Conservation (phyloP, 2,113 vertebrate species). For the Cyrtonyx montezumae region DNA sequence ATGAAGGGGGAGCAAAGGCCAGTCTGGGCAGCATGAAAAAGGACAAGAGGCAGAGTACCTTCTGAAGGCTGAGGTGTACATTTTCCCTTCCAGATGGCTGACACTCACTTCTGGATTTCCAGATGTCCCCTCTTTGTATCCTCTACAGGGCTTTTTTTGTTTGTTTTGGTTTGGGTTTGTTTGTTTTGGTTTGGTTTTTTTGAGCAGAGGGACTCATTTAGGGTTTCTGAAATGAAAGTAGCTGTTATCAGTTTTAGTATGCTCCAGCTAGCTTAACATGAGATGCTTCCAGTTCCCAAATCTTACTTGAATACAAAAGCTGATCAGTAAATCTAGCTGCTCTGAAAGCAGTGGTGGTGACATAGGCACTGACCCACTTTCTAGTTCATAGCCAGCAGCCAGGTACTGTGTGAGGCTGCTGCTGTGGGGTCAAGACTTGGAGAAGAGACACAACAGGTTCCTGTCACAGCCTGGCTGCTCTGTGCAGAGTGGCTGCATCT, state of each 20-base stretch:
- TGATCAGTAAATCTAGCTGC: not conserved
- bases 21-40: not conserved
- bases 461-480: accelerated
- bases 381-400: not conserved
- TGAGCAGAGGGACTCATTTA: not conserved
- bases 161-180: too few species aligned
- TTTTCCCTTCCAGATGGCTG: not conserved
- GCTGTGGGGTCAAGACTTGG: not conserved
- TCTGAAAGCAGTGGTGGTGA: not conserved
- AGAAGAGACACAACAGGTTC: accelerated
- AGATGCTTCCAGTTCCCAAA: not conserved
- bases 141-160: too few species aligned
- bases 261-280: not conserved
- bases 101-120: not conserved
- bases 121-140: not conserved
- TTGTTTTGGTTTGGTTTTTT: not conserved
- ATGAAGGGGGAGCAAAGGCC: not conserved
- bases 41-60: accelerated
- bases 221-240: not conserved
- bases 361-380: accelerated
- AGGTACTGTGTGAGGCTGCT: accelerated
- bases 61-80: not conserved
- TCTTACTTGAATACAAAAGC: not conserved
- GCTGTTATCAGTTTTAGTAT: not conserved
- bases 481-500: accelerated